Base-by-base conservation (phyloP, 1,140 invertebrate species). In the Papilio helenus region DNA sequence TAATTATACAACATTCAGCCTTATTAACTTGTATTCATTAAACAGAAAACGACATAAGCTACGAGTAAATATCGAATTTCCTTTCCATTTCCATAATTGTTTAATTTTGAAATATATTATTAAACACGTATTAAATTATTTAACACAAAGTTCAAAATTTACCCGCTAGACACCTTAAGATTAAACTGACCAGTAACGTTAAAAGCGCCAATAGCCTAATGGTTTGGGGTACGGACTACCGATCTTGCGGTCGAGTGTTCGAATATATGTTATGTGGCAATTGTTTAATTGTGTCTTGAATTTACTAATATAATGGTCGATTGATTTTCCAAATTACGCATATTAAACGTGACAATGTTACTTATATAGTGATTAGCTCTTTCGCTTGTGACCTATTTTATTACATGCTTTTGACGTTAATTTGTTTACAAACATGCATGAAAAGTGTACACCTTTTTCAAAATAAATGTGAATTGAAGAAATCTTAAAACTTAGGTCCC, bases 371-470 rank as follows among this genome's bases (percentile, higher is more conserved):
- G 10, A 68, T 29, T 29, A 68, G 26, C 26, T 34, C 26, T 14
- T 68, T 68, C 29, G 61, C 10, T 10, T 29, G 26, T 5, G 10
- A 12, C 23, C 10, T 68, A 68, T 68, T 68, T 26, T 29, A 26
- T 68, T 29, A 16, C 26, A 68, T 61, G 58, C 3, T 10, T 29
- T 68, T 68, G 61, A 68, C 61, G 34, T 16, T 68, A 29, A 34
- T 68, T 68, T 68, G 61, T 68, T 68, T 68, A 68, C 61, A 68
- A 68, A 68, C 61, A 68, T 23, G 55, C 12, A 29, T 5, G 23
- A 65, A 16, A 65, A 26, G n/a, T 61, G 58, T 29, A 26, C 23
- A 20, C 23, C 58, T 65, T 20, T 8, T 39, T 23, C 55, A 9
- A 58, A 58, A 58, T 58, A 58, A 58, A 58, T 20, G 20, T 23